A percentile compares a stretch with the other conserved stretches of the same genome.
phyloP scores from a whole-genome alignment of 1,140 invertebrate species.

The Oedothorax gibbosus region DNA sequence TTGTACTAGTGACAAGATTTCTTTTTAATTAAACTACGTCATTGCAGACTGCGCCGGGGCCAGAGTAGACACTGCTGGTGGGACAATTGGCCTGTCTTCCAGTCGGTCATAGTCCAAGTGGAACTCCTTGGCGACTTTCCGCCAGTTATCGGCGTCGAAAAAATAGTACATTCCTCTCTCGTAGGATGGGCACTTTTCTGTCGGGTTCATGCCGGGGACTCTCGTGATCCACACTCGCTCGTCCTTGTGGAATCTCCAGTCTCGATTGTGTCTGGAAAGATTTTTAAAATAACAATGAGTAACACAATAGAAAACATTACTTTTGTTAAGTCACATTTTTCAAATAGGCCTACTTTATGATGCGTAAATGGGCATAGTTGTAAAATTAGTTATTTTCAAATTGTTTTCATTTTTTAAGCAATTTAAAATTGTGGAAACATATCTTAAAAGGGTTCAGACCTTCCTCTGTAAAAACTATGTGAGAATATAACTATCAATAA shows the following conservation, averaged over 20 bases:
- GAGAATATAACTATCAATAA: no score
- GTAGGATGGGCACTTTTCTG: constrained; percentile 94
- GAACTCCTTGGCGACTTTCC: constrained; percentile 95
- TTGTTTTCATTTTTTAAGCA: no score
- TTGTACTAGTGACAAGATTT: constrained; percentile 40
- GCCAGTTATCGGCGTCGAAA: constrained; percentile 95
- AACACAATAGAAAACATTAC: no score
- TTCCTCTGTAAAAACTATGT: no score
- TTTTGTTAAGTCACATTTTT: no score
- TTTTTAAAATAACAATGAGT: not conserved
- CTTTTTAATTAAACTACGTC: constrained; percentile 34
- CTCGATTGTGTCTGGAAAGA: constrained; percentile 86
- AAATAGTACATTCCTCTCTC: constrained; percentile 99
- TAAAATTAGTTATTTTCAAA: no score
- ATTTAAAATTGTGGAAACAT: no score
- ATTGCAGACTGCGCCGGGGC: constrained; percentile 32
- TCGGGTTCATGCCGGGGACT: constrained; percentile 89
- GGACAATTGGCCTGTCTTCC: constrained; percentile 81
- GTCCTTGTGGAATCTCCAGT: constrained; percentile 99
- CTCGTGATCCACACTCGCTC: constrained; percentile 99
- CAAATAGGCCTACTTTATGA: no score
- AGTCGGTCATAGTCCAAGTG: constrained; percentile 97
- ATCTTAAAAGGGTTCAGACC: no score
- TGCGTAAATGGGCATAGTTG: no score
- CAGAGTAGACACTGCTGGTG: constrained; percentile 37